A percentile compares a stretch with the other conserved stretches of the same genome.
Conservation (phyloP, 2,113 vertebrate species). For the Bothrops jararaca region DNA sequence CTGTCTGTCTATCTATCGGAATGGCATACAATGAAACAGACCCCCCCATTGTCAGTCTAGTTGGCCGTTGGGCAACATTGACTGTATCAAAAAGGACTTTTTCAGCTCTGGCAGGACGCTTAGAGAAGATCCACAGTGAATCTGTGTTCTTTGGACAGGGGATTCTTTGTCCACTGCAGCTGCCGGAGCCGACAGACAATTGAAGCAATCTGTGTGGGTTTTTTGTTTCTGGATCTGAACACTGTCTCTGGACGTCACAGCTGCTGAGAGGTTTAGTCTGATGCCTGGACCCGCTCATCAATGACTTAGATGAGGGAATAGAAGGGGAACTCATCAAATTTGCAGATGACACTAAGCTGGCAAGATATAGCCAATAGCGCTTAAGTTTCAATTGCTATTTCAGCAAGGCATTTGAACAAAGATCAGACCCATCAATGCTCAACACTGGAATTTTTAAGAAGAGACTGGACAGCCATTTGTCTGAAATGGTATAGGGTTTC, state of each 20-base stretch:
- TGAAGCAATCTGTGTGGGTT: not conserved
- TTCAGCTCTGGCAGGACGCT: constrained; percentile 38
- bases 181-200: not conserved
- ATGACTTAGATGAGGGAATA: not conserved
- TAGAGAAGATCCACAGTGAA: constrained; percentile 12
- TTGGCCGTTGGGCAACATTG: not conserved
- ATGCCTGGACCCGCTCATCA: not conserved
- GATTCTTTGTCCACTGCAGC: not conserved
- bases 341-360: not conserved
- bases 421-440: no score
- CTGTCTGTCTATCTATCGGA: no score
- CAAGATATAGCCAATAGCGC: not conserved
- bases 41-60: not conserved
- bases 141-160: constrained; percentile 22
- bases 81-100: not conserved
- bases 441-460: no score
- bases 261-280: constrained; percentile 7
- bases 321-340: not conserved
- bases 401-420: no score
- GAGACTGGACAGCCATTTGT: no score
- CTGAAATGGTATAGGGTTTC: no score
- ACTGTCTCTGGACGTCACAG: constrained; percentile 24
- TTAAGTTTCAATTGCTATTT: no score
- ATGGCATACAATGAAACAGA: not conserved
- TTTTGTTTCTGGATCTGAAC: not conserved